Base-by-base conservation (phyloP, 1,140 invertebrate genomes). In the Antheraea pernyi region DNA sequence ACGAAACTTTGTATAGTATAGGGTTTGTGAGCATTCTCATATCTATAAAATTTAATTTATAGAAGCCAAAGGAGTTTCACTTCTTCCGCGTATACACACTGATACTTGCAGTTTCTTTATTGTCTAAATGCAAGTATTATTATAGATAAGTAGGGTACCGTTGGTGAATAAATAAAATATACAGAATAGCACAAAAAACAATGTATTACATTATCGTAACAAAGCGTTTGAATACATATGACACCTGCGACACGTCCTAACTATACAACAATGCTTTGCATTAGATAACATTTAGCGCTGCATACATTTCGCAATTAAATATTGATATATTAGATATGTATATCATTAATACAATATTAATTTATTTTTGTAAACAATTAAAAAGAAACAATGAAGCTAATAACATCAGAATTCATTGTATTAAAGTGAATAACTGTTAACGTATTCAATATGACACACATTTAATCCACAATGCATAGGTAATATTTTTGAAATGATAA, bases 181-280 rank as follows among this genome's bases (percentile, higher is more conserved):
- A 71, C 22, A 48, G 19, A 72, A 72, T 78, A 71, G 80, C 80
- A 80, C 75, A 83, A 83, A 81, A 80, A 80, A 83, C 80, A 80
- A 77, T 82, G 69, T 80, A 80, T 75, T 83, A 73, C 70, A 80
- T 80, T 77, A 66, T 63, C 46, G 13, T 81, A 83, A 83, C 81
- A 83, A 83, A 83, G 81, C 81, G 63, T 75, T 77, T 72, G 67
- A 71, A 53, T 68, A 65, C 63, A 65, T 13, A 65, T 30, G 22
- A 30, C 19, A 65, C 46, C 67, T 68, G 69, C 67, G 63, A 77
- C 48, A 70, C 16, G 16, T 53, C 46, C 16, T 53, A 53, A 13
- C 46, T n/a, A 53, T 53, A 53, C 62, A 42, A 74, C 63, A 77
- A 72, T 74, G 70, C 72, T 68, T 65, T 73, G 78, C 71, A 75